A percentile compares a stretch with the other conserved stretches of the same genome.
These are phyloP conservation scores for Dione juno DNA, from an alignment of 2,888 invertebrate species.

Conservation along the genomic window DNA sequence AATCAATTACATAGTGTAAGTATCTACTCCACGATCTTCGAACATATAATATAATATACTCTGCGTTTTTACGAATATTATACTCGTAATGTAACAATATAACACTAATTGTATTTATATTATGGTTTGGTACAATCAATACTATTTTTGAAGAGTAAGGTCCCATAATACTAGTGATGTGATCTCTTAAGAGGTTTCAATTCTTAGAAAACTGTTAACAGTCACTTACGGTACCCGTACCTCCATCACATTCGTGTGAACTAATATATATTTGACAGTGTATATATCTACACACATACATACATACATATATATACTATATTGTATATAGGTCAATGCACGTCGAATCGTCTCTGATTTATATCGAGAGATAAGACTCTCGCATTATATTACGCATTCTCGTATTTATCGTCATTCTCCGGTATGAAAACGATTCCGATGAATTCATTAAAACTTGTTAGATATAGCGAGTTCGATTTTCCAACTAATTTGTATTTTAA, in stretches of 20 bases:
- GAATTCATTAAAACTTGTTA: constrained; percentile 15
- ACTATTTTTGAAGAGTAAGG: background rate
- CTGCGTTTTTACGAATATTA: background rate
- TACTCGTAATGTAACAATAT: background rate
- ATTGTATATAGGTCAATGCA: constrained; percentile 7
- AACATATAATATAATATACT: no score
- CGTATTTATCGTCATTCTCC: background rate
- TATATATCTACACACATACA: background rate
- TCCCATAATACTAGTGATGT: no score
- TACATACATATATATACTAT: background rate
- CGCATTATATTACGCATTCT: constrained; percentile 12
- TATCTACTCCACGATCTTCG: no score
- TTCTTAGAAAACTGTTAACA: background rate
- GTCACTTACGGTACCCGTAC: background rate
- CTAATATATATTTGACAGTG: background rate
- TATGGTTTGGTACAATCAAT: background rate
- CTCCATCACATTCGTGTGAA: background rate
- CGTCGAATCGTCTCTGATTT: constrained; percentile 19
- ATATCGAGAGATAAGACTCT: constrained; percentile 16
- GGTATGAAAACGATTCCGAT: background rate
- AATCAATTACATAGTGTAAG: no score
- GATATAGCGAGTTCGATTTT: background rate
- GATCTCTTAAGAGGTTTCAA: background rate
- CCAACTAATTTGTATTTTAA: background rate
- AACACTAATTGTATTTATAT: background rate